Base-by-base conservation (phyloP, 2,888 invertebrate species). In the Dinocampus coccinellae region DNA sequence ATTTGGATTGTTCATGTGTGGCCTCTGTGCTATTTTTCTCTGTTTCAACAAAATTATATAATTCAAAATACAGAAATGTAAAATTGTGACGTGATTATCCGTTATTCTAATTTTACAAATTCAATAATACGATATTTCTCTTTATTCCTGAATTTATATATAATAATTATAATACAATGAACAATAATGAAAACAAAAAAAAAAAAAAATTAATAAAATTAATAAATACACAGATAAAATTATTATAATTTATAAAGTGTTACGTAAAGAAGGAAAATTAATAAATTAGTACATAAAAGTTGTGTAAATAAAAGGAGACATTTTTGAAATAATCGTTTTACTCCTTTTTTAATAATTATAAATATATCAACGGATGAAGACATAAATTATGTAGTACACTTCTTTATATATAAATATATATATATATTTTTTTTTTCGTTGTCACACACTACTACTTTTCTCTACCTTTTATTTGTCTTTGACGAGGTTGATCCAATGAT, bases 351-450 rank as follows among this genome's bases (percentile, higher is more conserved):
- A n/a, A 29, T 53, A 65, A 74, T 72, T 75, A 77, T 77, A 77
- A 76, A 78, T 78, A 66, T 66, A 76, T 53, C 69, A 69, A 60
- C 61, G 66, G 69, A 70, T 60, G 73, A 65, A 64, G 77, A 73
- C 75, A 77, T 74, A 78, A 80, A 80, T 79, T 79, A 79, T 78
- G 70, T 64, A 73, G 42, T 61, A 69, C 69, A 55, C 47, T 47
- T 63, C 26, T 57, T 29, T 24, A 29, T 57, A 29, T 29, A 29
- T n/a, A n/a, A n/a, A n/a, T n/a, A n/a, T n/a, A n/a, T n/a, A n/a
- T n/a, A n/a, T n/a, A n/a, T n/a, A n/a, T n/a, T n/a, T n/a, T 57
- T 57, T 57, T 26, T 65, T 74, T 62, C 63, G 65, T 72, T 70
- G 60, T 70, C 57, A 74, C 69, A 69, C 47, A 72, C 66, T 72